A percentile compares a stretch with the other conserved stretches of the same genome.
Evolutionary conservation across 1,140 invertebrate genomes (phyloP).

Genomic region (Fragariocoptes setiger): DNA sequence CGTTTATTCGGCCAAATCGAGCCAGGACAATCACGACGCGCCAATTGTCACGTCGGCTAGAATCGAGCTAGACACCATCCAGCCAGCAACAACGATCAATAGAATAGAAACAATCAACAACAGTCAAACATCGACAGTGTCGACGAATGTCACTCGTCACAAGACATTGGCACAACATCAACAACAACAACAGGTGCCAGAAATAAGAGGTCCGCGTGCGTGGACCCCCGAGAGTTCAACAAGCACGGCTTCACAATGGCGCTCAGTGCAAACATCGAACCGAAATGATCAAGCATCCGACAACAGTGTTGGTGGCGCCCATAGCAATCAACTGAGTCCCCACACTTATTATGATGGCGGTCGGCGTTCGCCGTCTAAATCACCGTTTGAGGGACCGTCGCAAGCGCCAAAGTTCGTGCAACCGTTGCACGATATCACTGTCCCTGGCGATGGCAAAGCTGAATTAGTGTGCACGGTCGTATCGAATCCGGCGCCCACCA

Average conservation of each 20-base stretch:
- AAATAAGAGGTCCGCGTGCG: not conserved
- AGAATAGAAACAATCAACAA: not conserved
- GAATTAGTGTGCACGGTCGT: not conserved
- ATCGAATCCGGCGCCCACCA: not conserved
- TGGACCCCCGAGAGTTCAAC: not conserved
- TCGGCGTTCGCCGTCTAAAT: not conserved
- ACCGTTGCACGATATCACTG: not conserved
- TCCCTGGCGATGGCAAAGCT: not conserved
- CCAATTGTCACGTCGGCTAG: not conserved
- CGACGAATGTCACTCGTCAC: not conserved
- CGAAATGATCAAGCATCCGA: not conserved
- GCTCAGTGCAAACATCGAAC: not conserved
- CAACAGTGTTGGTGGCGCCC: not conserved
- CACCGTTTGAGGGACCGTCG: not conserved
- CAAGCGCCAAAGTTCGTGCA: not conserved
- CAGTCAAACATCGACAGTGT: not conserved
- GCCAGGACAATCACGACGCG: not conserved
- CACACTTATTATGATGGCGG: not conserved
- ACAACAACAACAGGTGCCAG: not conserved
- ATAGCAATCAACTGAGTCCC: not conserved
- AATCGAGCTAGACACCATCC: not conserved
- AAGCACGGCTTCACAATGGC: not conserved
- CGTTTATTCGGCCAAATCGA: not conserved
- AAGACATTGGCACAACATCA: not conserved
- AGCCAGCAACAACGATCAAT: not conserved